Conservation (phyloP, 2,888 invertebrate species). For the Oscheius sp. region DNA sequence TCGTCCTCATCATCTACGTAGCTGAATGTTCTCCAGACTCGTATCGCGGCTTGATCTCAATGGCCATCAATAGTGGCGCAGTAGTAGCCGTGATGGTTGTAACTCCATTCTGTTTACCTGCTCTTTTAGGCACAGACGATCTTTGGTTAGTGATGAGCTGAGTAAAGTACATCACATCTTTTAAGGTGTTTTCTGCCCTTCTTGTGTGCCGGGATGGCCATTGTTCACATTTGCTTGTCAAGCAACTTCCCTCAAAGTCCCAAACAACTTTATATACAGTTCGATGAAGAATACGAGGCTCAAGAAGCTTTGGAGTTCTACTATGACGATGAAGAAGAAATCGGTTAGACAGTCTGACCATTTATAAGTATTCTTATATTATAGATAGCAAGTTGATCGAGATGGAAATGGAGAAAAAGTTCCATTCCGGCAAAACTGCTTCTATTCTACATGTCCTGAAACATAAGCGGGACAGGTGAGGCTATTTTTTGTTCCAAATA, state of each 20-base stretch:
- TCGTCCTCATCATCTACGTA: slow-evolving; percentile 63
- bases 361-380: background rate
- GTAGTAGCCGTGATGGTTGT: slow-evolving; percentile 53
- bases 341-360: slow-evolving; percentile 43
- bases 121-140: slow-evolving; percentile 56
- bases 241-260: slow-evolving; percentile 65
- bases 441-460: slow-evolving; percentile 27
- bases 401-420: slow-evolving; percentile 26
- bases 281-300: slow-evolving; percentile 50
- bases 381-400: slow-evolving; percentile 24
- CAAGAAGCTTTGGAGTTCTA: slow-evolving; percentile 59
- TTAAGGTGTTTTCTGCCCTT: slow-evolving; percentile 48
- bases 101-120: slow-evolving; percentile 63
- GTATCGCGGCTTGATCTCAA: slow-evolving; percentile 54
- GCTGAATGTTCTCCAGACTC: slow-evolving; percentile 64
- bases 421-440: slow-evolving; percentile 13
- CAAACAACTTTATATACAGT: slow-evolving; percentile 68
- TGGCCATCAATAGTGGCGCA: slow-evolving; percentile 63
- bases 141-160: slow-evolving; percentile 51
- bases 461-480: slow-evolving; percentile 22
- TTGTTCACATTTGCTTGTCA: slow-evolving; percentile 56
- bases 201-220: slow-evolving; percentile 51
- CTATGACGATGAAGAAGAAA: slow-evolving; percentile 58
- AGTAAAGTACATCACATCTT: background rate
- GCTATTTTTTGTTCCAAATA: background rate